phyloP scores from a whole-genome alignment of 2,797 vertebrate species.

The Eospalax fontanierii region DNA sequence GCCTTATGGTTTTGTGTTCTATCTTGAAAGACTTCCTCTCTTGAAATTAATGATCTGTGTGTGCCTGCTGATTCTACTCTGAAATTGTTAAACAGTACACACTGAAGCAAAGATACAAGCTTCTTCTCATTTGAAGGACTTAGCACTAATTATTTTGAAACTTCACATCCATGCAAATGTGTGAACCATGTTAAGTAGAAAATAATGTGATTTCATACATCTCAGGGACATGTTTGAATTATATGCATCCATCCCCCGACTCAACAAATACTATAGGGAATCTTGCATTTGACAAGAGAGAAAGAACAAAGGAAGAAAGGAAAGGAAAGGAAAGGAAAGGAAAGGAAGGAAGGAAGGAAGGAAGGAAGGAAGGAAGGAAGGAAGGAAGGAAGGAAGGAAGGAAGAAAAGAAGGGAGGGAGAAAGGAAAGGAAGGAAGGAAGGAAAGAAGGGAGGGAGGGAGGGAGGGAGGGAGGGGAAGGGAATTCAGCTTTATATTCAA shows the following conservation, averaged over 20 bases:
- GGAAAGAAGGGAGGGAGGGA: background rate
- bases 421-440: background rate
- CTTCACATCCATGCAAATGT: background rate
- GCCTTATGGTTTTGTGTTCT: background rate
- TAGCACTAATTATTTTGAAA: constrained; percentile 73
- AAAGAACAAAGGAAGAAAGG: too few species aligned
- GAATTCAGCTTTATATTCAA: background rate
- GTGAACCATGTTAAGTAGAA: background rate
- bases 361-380: background rate
- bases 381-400: background rate
- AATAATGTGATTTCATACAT: constrained; percentile 31
- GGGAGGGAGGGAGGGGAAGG: background rate
- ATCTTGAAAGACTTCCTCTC: constrained; percentile 54
- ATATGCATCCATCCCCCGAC: background rate
- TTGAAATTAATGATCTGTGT: constrained; percentile 69
- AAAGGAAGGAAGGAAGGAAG: background rate
- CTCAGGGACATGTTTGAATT: constrained; percentile 7
- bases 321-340: background rate
- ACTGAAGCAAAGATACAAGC: background rate
- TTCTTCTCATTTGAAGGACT: constrained; percentile 51
- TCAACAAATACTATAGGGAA: constrained; percentile 21
- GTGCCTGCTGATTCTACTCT: constrained; percentile 54
- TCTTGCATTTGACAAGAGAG: constrained; percentile 13
- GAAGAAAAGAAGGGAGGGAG: background rate
- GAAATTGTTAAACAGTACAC: constrained; percentile 43